Evolutionary conservation across 64 coral and sea anemone species (phyloP).

Genomic region (Montipora capricornis): DNA sequence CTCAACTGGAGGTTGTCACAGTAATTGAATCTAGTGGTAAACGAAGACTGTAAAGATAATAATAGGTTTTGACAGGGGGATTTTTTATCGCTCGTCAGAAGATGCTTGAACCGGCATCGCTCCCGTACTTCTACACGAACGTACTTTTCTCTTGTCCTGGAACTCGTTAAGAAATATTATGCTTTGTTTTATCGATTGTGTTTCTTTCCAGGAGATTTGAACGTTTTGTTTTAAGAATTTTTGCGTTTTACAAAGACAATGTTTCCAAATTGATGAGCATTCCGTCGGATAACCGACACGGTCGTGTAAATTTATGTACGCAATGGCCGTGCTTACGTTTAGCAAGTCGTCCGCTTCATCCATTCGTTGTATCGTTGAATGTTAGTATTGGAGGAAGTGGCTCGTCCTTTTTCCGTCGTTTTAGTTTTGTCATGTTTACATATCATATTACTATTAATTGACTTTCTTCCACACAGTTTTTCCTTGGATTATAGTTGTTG

Average conservation of each 20-base stretch:
- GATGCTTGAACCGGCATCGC: constrained; percentile 55
- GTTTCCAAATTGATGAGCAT: constrained; percentile 37
- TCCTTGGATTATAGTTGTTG: constrained; percentile 90
- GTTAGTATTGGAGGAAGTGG: not conserved
- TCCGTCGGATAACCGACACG: constrained; percentile 45
- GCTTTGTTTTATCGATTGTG: not conserved
- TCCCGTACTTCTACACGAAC: constrained; percentile 34
- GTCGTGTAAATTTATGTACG: constrained; percentile 32
- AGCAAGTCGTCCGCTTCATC: constrained; percentile 29
- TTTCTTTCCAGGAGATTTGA: not conserved
- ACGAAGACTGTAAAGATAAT: constrained; percentile 63
- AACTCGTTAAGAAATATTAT: not conserved
- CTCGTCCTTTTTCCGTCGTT: constrained; percentile 53
- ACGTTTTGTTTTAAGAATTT: constrained; percentile 13
- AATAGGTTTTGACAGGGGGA: constrained; percentile 80
- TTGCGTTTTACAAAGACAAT: constrained; percentile 35
- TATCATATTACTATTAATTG: constrained; percentile 99
- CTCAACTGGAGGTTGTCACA: constrained; percentile 84
- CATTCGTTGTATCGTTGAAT: constrained; percentile 10
- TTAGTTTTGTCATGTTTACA: constrained; percentile 92
- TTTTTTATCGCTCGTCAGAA: constrained; percentile 69
- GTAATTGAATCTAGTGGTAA: constrained; percentile 83
- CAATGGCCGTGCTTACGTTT: constrained; percentile 12
- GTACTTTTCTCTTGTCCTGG: not conserved
- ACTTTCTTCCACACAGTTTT: constrained; percentile 82